A percentile compares a stretch with the other conserved stretches of the same genome.
Conservation (phyloP, 2,113 vertebrate species). For the Myiagra hebetior region DNA sequence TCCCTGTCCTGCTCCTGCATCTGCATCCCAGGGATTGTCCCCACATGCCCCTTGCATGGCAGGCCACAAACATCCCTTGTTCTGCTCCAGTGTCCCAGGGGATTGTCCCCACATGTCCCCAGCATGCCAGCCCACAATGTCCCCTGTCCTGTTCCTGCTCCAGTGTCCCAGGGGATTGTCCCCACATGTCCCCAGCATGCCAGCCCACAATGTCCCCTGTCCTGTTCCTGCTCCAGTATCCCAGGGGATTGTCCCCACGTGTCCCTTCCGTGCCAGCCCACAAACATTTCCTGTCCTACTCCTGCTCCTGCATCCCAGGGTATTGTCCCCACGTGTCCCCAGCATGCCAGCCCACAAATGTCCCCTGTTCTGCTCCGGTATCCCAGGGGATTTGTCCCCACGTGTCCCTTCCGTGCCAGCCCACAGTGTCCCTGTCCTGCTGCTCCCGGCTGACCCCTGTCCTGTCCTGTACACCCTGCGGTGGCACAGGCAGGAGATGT, state of each 20-base stretch:
- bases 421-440: neutral
- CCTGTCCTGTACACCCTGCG: neutral
- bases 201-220: neutral
- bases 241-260: no score
- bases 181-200: neutral
- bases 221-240: neutral
- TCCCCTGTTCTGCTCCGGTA: neutral
- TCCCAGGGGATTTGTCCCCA: neutral
- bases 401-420: neutral
- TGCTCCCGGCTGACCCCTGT: neutral
- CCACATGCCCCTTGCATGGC: neutral
- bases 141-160: neutral
- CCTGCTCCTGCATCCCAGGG: neutral
- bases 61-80: no score
- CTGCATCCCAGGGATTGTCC: neutral
- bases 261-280: no score
- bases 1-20: neutral
- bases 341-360: neutral
- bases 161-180: no score
- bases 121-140: no score
- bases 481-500: rapidly evolving
- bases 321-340: neutral
- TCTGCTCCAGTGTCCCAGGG: no score
- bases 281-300: no score
- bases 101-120: no score